Evolutionary conservation across 2,888 invertebrate species (phyloP), one percentile per base, ranked within the genome.

Genomic region (Crossocerus cetratus): DNA sequence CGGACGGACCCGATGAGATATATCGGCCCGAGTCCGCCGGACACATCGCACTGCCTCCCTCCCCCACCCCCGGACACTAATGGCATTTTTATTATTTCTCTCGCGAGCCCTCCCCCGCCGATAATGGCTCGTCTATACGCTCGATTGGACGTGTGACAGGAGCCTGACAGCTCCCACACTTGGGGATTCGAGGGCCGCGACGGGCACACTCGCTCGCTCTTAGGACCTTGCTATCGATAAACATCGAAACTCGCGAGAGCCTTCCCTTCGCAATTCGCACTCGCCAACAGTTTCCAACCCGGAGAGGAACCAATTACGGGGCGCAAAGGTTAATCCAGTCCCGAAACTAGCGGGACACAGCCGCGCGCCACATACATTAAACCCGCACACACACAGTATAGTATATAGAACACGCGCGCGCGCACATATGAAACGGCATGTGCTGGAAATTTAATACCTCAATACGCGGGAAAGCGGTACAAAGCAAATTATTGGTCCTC

Each of bases 71-170:
- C 72, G 80, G 84, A 86, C 88, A 86, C 87, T 89, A 90, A 90
- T 89, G 88, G 89, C 86, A 89, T 87, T 90, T 90, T 90, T 90
- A 90, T 89, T 88, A 90, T 90, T 88, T 90, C 86, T 86, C 85
- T 75, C 73, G 71, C 72, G 76, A 69, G 76, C 70, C 76, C 65
- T 64, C 64, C 72, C 22, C 58, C 56, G 5, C 61, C 64, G 72
- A 82, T 86, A 87, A 87, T 85, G 84, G 86, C 59, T 63, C 82
- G 83, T 75, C 78, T 79, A 74, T 79, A 86, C 86, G 88, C 86
- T 88, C 87, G 88, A 88, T 90, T 88, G 89, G 88, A 86, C 84
- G 76, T 79, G 82, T 87, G 88, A 89, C 88, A 85, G 78, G 75
- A 68, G 5, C 8, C 67, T 83, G 88, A 88, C 89, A 88, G 86